Evolutionary conservation across 2,113 vertebrate genomes (phyloP), one percentile per base, ranked within the genome.

Genomic region (Gymnarchus niloticus): DNA sequence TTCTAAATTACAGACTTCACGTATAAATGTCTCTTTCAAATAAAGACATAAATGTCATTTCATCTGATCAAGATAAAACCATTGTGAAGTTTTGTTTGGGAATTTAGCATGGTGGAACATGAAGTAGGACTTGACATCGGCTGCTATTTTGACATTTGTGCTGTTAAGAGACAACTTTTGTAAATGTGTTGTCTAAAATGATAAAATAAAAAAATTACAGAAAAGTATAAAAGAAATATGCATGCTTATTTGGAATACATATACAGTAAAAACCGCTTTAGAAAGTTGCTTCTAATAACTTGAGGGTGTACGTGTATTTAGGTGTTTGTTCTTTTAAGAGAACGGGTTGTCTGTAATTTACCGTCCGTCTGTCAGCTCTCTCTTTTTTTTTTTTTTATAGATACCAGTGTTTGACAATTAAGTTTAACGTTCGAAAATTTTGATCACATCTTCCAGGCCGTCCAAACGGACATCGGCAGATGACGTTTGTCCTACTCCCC

Each of bases 231-330:
- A 44, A 92, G 94, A 95, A 94, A 92, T 90, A 92, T 96, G 96
- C 97, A 97, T 97, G 94, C 95, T 95, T 96, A 94, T 94, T 94
- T 95, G 92, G 95, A 95, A 93, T 92, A 93, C 91, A 93, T 95
- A 95, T 94, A 95, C 92, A 95, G 96, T 95, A 95, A 96, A 96
- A 96, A 93, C 91, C 23, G 8, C 37, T 46, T 48, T 77, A 59
- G 6, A 77, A 77, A 77, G 37, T 48, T n/a, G 23, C 95, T 97
- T 97, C 97, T 93, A 96, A 97, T 96, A 94, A 96, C 93, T 96
- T 96, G 95, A 96, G 95, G 96, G 95, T 97, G 97, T 97, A n/a
- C n/a, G n/a, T 95, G 96, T 94, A 97, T 98, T 98, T 97, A 94
- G 94, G 96, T 94, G 95, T 93, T 95, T 97, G 97, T 97, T 97